Conservation (phyloP, 2,888 invertebrate species). For the Synanthedon myopaeformis region DNA sequence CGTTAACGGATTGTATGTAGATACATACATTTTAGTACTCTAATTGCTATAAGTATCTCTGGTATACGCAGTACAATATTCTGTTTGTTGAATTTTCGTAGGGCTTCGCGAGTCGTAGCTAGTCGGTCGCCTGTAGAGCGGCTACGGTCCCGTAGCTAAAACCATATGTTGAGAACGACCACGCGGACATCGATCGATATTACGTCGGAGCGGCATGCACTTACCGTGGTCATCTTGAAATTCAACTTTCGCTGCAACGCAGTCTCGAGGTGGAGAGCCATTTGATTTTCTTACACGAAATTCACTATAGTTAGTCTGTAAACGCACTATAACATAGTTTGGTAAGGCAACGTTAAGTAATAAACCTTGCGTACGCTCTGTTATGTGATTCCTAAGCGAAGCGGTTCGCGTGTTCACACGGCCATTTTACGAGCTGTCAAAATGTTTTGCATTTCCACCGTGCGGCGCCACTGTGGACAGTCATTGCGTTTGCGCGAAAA, state of each 20-base stretch:
- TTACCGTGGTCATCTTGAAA: slow-evolving; percentile 69
- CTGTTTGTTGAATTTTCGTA: neutral
- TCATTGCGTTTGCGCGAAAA: slow-evolving; percentile 61
- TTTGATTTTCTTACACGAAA: slow-evolving; percentile 28
- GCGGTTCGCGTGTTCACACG: slow-evolving; percentile 61
- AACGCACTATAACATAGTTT: slow-evolving; percentile 57
- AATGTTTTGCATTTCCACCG: slow-evolving; percentile 38
- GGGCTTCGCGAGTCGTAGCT: slow-evolving; percentile 13
- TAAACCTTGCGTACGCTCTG: slow-evolving; percentile 51
- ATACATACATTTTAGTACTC: neutral
- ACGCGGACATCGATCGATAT: slow-evolving; percentile 60
- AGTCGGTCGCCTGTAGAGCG: slow-evolving; percentile 2
- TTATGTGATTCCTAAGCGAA: slow-evolving; percentile 47
- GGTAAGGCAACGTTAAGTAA: slow-evolving; percentile 41
- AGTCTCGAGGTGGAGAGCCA: slow-evolving; percentile 65
- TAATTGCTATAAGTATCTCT: neutral
- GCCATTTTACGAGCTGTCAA: slow-evolving; percentile 66
- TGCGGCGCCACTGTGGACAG: slow-evolving; percentile 42
- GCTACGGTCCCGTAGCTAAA: slow-evolving; percentile 40
- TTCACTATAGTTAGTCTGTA: slow-evolving; percentile 23
- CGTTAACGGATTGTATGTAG: neutral
- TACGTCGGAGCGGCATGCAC: slow-evolving; percentile 47
- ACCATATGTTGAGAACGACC: slow-evolving; percentile 56
- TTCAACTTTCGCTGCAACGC: slow-evolving; percentile 66
- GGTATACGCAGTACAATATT: neutral